Evolutionary conservation across 2,888 invertebrate species (phyloP), one percentile per base, ranked within the genome.

Genomic region (Philereme transversata): DNA sequence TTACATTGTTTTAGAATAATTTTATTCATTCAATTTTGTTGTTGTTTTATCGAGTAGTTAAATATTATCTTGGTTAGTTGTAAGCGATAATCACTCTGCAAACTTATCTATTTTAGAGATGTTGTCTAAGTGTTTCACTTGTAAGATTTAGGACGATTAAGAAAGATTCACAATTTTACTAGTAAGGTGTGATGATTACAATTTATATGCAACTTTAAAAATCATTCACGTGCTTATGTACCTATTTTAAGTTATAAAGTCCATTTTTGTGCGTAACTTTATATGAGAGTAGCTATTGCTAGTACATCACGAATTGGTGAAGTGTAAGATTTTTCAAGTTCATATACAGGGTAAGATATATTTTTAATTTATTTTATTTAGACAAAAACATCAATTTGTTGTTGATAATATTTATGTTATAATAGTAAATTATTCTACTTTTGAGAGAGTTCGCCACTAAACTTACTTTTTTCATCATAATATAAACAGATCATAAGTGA

Each of bases 11-110:
- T 74, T 78, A 74, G 66, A 62, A 49, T 64, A 51, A 45, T 57
- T 70, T 70, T 57, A 51, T 58, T 46, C 5, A 22, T 9, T 51
- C 33, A 56, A 55, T 64, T 48, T 63, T 69, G 72, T 78, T 79
- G 72, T 76, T 78, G 75, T 77, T 77, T 68, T 73, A 71, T 71
- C 72, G 66, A 75, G 62, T 76, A 74, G 69, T 76, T 73, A 54
- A 65, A 72, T 69, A 63, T 64, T 65, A 59, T 57, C 56, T 58
- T 70, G 67, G 68, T 51, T 69, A 70, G 66, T 71, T 46, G 38
- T 66, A 75, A 77, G 71, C 51, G 53, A 70, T 22, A 3, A 22
- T 57, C 69, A 77, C 72, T 74, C 71, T 73, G 71, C 69, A 73
- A 75, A 70, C 65, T 72, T 66, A 69, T 76, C 71, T 76, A 74